These are phyloP conservation scores for Brachyopa scutellaris DNA, from an alignment of 2,888 invertebrate genomes.

Conservation along the genomic window DNA sequence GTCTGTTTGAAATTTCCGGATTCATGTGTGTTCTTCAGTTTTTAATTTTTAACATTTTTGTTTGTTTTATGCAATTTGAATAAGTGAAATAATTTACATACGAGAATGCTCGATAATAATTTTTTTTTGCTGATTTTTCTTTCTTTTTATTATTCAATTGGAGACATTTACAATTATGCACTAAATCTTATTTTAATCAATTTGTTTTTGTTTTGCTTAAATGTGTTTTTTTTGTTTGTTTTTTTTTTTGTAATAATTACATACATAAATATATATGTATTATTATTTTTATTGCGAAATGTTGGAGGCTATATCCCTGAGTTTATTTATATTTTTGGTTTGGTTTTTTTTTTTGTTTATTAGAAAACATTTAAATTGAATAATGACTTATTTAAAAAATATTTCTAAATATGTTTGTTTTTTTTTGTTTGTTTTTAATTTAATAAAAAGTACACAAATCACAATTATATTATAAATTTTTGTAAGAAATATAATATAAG, in stretches of 20 bases:
- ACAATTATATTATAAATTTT: slow-evolving; percentile 41
- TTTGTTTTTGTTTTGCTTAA: slow-evolving; percentile 55
- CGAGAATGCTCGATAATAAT: slow-evolving; percentile 28
- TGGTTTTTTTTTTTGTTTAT: slow-evolving; percentile 75
- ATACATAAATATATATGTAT: slow-evolving; percentile 42
- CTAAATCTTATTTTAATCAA: slow-evolving; percentile 52
- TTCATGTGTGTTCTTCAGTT: slow-evolving; percentile 55
- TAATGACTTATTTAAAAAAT: slow-evolving; percentile 52
- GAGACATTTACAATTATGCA: slow-evolving; percentile 42
- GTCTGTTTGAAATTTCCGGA: slow-evolving; percentile 74
- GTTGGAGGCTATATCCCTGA: slow-evolving; percentile 82
- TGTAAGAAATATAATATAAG: slow-evolving; percentile 45
- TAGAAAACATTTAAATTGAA: slow-evolving; percentile 62
- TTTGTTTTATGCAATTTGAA: slow-evolving; percentile 64
- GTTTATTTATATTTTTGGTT: slow-evolving; percentile 80
- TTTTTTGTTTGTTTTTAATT: slow-evolving; percentile 21
- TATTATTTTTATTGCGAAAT: slow-evolving; percentile 74
- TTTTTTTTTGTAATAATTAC: slow-evolving; percentile 74
- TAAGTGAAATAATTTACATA: slow-evolving; percentile 72
- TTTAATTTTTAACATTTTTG: slow-evolving; percentile 28
- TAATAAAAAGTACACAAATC: slow-evolving; percentile 52
- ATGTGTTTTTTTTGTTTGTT: slow-evolving; percentile 67
- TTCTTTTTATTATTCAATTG: slow-evolving; percentile 64
- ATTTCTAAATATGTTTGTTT: slow-evolving; percentile 25
- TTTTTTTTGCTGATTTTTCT: slow-evolving; percentile 69